These are phyloP conservation scores for Megaceryle maxima DNA, from an alignment of 2,113 vertebrate species.

Conservation along the genomic window DNA sequence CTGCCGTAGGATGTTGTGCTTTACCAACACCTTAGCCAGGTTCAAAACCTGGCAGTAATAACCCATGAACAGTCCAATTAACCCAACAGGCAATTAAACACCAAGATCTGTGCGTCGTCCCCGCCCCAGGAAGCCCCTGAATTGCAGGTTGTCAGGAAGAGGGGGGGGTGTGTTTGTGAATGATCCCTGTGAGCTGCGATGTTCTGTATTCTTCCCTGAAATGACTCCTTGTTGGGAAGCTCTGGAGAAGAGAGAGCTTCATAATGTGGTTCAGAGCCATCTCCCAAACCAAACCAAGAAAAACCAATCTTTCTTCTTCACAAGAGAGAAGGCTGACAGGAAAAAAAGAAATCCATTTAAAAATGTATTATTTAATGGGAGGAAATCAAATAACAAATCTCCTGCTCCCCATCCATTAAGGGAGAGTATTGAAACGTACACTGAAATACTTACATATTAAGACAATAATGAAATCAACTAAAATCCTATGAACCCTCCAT, in stretches of 20 bases:
- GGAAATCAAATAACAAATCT: neutral
- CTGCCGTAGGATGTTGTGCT: neutral
- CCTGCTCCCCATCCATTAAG: neutral
- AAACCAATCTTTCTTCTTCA: neutral
- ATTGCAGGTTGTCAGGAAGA: neutral
- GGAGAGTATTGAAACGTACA: neutral
- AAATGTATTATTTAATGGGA: neutral
- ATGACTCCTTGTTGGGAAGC: neutral
- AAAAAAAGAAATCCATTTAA: neutral
- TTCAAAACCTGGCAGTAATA: neutral
- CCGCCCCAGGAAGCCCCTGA: neutral
- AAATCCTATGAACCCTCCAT: neutral
- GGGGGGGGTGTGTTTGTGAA: neutral
- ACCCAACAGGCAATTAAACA: neutral
- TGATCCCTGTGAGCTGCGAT: neutral
- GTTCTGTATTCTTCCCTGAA: neutral
- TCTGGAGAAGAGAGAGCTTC: neutral
- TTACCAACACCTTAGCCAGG: neutral
- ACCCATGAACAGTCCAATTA: neutral
- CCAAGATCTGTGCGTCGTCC: fast-evolving
- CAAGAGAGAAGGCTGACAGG: neutral
- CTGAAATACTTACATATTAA: neutral
- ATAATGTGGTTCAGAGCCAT: neutral
- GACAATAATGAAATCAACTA: neutral
- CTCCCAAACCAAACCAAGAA: neutral